These are phyloP conservation scores for Bombyx mandarina DNA, from an alignment of 1,140 invertebrate genomes.

Conservation along the genomic window DNA sequence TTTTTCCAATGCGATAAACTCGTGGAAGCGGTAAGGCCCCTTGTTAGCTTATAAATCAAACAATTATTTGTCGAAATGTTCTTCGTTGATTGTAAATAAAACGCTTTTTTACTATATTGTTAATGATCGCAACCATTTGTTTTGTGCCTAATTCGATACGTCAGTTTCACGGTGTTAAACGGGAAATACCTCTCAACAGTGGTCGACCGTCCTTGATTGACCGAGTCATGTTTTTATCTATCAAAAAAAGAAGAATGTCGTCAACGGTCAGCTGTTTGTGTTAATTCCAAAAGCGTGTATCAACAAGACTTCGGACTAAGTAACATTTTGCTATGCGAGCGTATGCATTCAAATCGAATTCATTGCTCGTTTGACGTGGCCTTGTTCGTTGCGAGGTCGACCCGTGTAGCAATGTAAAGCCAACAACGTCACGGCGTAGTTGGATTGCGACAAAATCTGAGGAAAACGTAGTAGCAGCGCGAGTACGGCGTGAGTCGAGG, in stretches of 20 bases:
- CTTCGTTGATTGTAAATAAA: too few species aligned
- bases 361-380: conserved; percentile 18
- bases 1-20: conserved; percentile 58
- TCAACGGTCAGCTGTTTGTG: conserved; percentile 61
- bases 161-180: conserved; percentile 23
- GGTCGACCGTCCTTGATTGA: conserved; percentile 56
- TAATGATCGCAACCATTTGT: too few species aligned
- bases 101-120: too few species aligned
- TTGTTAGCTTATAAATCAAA: conserved; percentile 10
- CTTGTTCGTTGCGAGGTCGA: background rate
- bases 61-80: too few species aligned
- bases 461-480: conserved; percentile 40
- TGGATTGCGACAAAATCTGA: conserved; percentile 31
- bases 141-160: too few species aligned
- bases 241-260: conserved; percentile 44
- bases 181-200: conserved; percentile 53
- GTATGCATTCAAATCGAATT: conserved; percentile 10
- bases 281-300: conserved; percentile 52
- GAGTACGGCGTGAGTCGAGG: conserved; percentile 64
- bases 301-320: conserved; percentile 36
- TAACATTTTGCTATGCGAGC: conserved; percentile 12
- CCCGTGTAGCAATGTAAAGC: conserved; percentile 36
- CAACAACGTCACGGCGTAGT: conserved; percentile 18
- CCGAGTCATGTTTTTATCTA: conserved; percentile 58
- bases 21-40: conserved; percentile 41